Percentiles rank a stretch among this genome's conserved stretches.
Evolutionary conservation across 1,140 invertebrate genomes (phyloP).

Genomic region (Medauroidea extradentata): DNA sequence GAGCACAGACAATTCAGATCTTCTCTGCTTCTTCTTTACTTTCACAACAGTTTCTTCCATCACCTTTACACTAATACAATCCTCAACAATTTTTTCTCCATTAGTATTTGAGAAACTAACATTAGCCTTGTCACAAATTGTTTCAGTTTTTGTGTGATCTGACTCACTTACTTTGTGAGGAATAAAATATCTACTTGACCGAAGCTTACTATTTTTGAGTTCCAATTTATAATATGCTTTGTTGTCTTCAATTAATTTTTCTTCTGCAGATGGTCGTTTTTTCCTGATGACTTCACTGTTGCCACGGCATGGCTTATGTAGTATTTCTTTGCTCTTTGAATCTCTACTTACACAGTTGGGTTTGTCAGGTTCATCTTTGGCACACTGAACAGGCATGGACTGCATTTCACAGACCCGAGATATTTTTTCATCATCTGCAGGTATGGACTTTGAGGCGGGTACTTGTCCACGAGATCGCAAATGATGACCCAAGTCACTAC

Average conservation of each 20-base stretch:
- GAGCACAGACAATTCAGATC: conserved; percentile 65
- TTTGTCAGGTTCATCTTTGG: not conserved
- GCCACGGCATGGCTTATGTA: not conserved
- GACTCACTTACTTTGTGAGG: conserved; percentile 2
- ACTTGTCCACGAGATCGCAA: conserved; percentile 21
- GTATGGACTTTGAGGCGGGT: conserved; percentile 19
- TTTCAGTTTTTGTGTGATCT: too few relatives aligned
- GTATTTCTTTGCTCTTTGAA: not conserved
- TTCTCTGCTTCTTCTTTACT: conserved; percentile 63
- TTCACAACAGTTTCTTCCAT: not conserved
- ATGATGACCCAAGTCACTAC: conserved; percentile 26
- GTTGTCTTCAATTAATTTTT: conserved; percentile 54
- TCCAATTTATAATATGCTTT: conserved; percentile 69
- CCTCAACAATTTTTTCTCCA: conserved; percentile 3
- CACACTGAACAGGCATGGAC: not conserved
- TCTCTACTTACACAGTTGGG: not conserved
- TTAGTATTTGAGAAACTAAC: not conserved
- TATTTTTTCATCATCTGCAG: conserved; percentile 26
- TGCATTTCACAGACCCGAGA: not conserved
- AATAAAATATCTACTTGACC: conserved; percentile 52
- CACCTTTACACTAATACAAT: not conserved
- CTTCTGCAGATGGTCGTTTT: conserved; percentile 52
- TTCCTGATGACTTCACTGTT: conserved; percentile 19
- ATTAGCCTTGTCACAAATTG: too few relatives aligned
- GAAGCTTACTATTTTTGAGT: conserved; percentile 61